A percentile compares a stretch with the other conserved stretches of the same genome.
Evolutionary conservation across 1,140 invertebrate genomes (phyloP).

Genomic region (Neuroterus valhalla): DNA sequence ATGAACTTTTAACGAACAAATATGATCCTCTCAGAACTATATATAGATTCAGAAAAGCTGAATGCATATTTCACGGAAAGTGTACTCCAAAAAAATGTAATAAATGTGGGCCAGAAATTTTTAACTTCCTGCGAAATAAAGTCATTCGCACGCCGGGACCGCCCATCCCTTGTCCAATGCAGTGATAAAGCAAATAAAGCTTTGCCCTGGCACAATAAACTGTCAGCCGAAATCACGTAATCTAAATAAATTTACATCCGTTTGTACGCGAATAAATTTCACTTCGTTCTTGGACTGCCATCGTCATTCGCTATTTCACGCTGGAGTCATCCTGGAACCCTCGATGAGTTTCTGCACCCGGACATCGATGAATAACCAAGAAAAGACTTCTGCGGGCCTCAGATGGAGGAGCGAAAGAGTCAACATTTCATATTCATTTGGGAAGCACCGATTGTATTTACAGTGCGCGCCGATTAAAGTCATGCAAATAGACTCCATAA

Average conservation of each 20-base stretch:
- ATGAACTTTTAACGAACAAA: too few species aligned
- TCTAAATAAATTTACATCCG: conserved; percentile 75
- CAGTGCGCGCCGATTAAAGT: background rate
- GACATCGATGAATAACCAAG: conserved; percentile 68
- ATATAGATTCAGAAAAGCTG: too few species aligned
- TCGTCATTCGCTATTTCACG: conserved; percentile 47
- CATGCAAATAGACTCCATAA: background rate
- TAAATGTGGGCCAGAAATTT: conserved; percentile 51
- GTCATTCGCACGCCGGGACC: conserved; percentile 65
- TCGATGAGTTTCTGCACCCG: conserved; percentile 61
- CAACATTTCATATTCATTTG: conserved; percentile 10
- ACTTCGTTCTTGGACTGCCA: conserved; percentile 63
- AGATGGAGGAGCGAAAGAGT: conserved; percentile 15
- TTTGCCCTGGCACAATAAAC: conserved; percentile 71
- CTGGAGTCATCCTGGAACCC: conserved; percentile 62
- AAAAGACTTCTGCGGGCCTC: conserved; percentile 57
- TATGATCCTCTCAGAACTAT: too few species aligned
- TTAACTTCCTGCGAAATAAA: conserved; percentile 71
- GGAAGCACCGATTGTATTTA: background rate
- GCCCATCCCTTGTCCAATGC: conserved; percentile 72
- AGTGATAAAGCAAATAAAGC: conserved; percentile 75
- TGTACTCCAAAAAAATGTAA: background rate
- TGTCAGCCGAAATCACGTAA: conserved; percentile 72
- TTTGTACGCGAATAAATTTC: conserved; percentile 73
- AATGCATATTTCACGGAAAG: too few species aligned